phyloP scores from a whole-genome alignment of 2,797 vertebrate genomes.

The Mico argentatus region DNA sequence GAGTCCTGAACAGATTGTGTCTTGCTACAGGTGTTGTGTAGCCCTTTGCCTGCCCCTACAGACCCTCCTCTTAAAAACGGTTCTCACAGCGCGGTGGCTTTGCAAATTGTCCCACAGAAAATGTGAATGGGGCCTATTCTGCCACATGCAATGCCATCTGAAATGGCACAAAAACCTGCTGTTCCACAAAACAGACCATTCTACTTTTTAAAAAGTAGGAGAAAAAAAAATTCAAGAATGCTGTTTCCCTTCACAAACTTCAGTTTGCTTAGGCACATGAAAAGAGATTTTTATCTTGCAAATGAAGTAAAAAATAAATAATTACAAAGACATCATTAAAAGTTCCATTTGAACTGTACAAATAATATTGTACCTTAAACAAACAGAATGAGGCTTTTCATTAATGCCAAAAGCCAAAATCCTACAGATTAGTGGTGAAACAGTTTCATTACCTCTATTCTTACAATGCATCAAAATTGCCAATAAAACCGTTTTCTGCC shows the following conservation, averaged over 20 bases:
- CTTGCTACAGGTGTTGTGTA: neutral
- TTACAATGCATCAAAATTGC: neutral
- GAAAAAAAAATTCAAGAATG: conserved; percentile 65
- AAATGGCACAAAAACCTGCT: conserved; percentile 55
- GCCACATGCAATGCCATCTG: conserved; percentile 13
- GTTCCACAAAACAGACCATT: conserved; percentile 60
- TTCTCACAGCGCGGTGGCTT: conserved; percentile 32
- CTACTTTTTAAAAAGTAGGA: conserved; percentile 38
- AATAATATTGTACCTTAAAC: conserved; percentile 69
- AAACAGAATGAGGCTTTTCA: conserved; percentile 63
- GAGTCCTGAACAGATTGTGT: neutral
- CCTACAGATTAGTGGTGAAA: conserved; percentile 16
- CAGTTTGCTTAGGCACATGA: conserved; percentile 19
- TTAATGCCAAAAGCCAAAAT: conserved; percentile 41
- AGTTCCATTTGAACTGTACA: conserved; percentile 31
- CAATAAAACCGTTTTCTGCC: neutral
- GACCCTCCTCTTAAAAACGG: neutral
- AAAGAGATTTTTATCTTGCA: conserved; percentile 78
- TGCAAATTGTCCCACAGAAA: conserved; percentile 51
- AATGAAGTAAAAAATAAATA: conserved; percentile 66
- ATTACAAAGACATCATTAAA: conserved; percentile 56
- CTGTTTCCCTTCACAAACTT: conserved; percentile 26
- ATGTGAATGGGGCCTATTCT: conserved; percentile 54
- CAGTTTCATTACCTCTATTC: neutral
- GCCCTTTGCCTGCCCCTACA: neutral